Conservation (phyloP, 2,113 vertebrate genomes). For the Sturnus vulgaris region DNA sequence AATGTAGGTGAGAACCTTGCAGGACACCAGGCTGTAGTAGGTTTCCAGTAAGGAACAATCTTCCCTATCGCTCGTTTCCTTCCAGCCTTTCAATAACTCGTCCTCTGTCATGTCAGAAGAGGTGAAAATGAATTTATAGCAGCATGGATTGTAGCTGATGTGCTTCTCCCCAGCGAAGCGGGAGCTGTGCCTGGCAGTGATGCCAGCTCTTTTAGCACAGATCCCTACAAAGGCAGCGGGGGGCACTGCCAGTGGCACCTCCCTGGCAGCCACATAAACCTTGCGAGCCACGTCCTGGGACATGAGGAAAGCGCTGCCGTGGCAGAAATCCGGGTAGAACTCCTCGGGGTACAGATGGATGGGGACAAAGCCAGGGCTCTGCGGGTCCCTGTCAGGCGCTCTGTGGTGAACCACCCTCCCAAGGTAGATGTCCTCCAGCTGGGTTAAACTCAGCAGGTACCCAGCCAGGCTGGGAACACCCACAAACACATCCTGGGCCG, state of each 20-base stretch:
- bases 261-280: constrained; percentile 77
- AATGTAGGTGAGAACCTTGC: constrained; percentile 86
- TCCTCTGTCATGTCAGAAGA: constrained; percentile 70
- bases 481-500: constrained; percentile 80
- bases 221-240: constrained; percentile 83
- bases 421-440: constrained; percentile 81
- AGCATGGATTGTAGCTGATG: constrained; percentile 87
- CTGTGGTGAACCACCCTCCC: constrained; percentile 82
- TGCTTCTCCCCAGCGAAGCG: constrained; percentile 84
- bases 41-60: constrained; percentile 82
- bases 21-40: constrained; percentile 85
- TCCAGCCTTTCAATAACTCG: constrained; percentile 77
- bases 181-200: constrained; percentile 84
- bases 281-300: constrained; percentile 88
- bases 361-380: constrained; percentile 73
- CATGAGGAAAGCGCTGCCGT: constrained; percentile 76
- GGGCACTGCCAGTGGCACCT: constrained; percentile 51
- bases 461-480: constrained; percentile 75
- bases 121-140: constrained; percentile 89
- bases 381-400: constrained; percentile 74
- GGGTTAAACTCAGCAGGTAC: constrained; percentile 79
- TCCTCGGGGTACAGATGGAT: constrained; percentile 70
- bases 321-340: constrained; percentile 86
- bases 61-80: constrained; percentile 70
- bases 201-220: constrained; percentile 80